phyloP scores from a whole-genome alignment of 2,888 invertebrate genomes.

The Pterobdella sp. region DNA sequence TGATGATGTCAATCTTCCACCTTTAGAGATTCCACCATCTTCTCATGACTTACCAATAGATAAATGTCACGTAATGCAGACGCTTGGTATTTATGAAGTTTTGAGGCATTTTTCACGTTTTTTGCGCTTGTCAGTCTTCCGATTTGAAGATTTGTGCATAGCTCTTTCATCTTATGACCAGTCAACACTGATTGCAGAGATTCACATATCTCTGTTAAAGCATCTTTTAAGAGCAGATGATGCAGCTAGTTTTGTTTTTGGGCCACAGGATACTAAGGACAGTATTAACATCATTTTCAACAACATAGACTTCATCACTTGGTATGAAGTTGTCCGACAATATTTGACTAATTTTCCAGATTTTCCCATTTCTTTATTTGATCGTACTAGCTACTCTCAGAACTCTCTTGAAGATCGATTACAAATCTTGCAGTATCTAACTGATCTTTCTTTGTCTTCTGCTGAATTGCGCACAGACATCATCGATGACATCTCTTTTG shows the following conservation, averaged over 20 bases:
- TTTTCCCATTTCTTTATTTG: background rate
- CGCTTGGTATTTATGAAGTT: constrained; percentile 71
- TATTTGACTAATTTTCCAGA: constrained; percentile 70
- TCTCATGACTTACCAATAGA: constrained; percentile 20
- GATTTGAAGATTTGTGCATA: constrained; percentile 93
- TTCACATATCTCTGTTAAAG: constrained; percentile 85
- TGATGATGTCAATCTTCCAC: constrained; percentile 13
- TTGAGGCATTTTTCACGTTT: constrained; percentile 76
- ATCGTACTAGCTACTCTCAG: background rate
- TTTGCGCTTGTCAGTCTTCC: constrained; percentile 81
- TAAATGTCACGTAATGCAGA: constrained; percentile 17
- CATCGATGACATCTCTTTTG: constrained; percentile 20
- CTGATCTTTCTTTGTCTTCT: constrained; percentile 26
- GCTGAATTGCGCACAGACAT: constrained; percentile 23
- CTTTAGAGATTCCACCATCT: constrained; percentile 2
- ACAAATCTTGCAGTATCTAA: constrained; percentile 22
- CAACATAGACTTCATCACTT: constrained; percentile 86
- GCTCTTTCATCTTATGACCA: constrained; percentile 84
- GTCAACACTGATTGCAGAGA: constrained; percentile 79
- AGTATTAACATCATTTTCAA: constrained; percentile 87
- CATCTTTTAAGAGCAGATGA: constrained; percentile 57
- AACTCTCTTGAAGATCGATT: constrained; percentile 22
- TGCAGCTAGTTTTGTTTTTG: constrained; percentile 68
- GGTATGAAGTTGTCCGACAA: constrained; percentile 82
- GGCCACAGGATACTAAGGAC: constrained; percentile 91